A percentile compares a stretch with the other conserved stretches of the same genome.
phyloP scores from a whole-genome alignment of 23 tunicate genomes.

The Trididemnum clinides region DNA sequence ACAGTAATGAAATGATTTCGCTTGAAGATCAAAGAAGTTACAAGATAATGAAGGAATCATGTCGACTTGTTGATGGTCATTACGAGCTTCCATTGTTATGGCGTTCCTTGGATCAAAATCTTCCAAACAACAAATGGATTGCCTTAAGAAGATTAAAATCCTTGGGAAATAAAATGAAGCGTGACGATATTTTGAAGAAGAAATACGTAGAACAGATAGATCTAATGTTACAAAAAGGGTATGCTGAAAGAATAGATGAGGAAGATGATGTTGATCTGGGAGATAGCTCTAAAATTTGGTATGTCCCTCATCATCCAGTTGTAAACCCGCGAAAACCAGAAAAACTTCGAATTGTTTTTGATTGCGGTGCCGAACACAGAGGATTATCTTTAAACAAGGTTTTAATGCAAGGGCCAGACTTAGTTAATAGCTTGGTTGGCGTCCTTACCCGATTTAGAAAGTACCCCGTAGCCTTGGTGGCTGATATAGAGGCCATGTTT shows the following conservation, averaged over 20 bases:
- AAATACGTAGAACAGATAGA: too few relatives aligned
- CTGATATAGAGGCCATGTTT: too few relatives aligned
- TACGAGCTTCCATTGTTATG: slow-evolving; percentile 15
- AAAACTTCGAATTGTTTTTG: slow-evolving; percentile 2
- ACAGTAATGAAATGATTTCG: too few relatives aligned
- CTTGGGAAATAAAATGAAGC: neutral
- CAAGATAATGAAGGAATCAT: neutral
- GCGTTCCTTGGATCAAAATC: neutral
- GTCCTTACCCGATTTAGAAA: slow-evolving; percentile 2
- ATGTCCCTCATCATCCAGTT: neutral
- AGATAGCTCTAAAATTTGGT: neutral
- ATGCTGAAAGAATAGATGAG: neutral
- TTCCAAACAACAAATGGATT: too few relatives aligned
- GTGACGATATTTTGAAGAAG: too few relatives aligned
- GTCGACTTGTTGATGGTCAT: neutral
- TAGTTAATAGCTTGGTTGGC: neutral
- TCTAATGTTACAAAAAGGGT: neutral
- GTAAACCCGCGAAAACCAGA: neutral
- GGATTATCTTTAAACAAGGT: neutral
- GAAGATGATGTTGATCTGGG: neutral
- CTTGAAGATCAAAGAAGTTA: too few relatives aligned
- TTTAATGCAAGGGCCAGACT: slow-evolving; percentile 8
- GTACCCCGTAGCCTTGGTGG: neutral
- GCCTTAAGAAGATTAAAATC: too few relatives aligned
- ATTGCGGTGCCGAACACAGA: neutral